These are phyloP conservation scores for Pissodes strobi DNA, from an alignment of 1,140 invertebrate species.

Conservation along the genomic window DNA sequence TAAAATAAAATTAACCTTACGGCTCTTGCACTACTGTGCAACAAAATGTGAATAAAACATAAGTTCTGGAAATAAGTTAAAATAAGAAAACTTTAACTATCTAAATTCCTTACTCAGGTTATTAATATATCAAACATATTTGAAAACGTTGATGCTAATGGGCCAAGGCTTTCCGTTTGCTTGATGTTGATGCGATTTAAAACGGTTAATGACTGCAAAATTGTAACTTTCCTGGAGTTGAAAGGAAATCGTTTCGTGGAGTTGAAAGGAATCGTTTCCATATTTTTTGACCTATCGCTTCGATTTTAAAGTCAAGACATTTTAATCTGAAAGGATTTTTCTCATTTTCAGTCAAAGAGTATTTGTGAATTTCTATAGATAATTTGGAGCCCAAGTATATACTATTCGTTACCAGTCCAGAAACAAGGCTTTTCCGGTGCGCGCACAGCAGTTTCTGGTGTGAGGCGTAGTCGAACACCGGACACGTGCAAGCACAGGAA, in stretches of 20 bases:
- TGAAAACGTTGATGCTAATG: background rate
- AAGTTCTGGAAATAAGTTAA: background rate
- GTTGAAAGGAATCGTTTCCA: no score
- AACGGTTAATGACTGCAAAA: background rate
- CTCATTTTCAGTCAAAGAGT: background rate
- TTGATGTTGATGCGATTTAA: background rate
- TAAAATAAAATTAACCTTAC: background rate
- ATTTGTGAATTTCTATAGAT: background rate
- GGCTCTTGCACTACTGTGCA: constrained; percentile 1
- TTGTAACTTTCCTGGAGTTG: background rate
- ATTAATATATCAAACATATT: background rate
- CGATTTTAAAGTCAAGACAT: constrained; percentile 6
- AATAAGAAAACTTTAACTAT: background rate
- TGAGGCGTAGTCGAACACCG: no score
- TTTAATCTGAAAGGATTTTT: background rate
- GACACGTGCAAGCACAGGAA: no score
- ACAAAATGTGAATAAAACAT: background rate
- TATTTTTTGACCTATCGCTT: background rate
- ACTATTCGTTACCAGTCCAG: background rate
- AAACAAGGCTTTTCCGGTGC: no score
- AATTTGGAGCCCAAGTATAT: background rate
- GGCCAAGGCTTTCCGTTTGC: background rate
- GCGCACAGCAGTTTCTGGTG: no score
- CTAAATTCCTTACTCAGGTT: background rate
- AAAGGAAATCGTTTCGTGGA: constrained; percentile 5